A percentile compares a stretch with the other conserved stretches of the same genome.
Evolutionary conservation across 2,888 invertebrate genomes (phyloP).

Genomic region (Drosophila demipolita): DNA sequence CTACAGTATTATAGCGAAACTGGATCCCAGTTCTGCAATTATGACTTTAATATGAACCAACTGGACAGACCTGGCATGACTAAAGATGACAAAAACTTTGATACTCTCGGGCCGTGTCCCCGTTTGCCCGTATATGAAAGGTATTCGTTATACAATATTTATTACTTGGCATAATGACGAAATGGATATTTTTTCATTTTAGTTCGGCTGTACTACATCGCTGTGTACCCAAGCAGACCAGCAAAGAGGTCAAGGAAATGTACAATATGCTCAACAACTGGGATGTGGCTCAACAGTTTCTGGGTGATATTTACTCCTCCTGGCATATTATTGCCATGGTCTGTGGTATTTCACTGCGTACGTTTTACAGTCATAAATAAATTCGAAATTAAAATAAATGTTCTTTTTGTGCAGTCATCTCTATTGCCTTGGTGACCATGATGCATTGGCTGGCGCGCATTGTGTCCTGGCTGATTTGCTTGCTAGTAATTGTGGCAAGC

Average conservation of each 20-base stretch:
- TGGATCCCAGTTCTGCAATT: constrained; percentile 91
- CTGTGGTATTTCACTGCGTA: constrained; percentile 93
- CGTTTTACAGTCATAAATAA: constrained; percentile 47
- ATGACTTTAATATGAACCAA: constrained; percentile 88
- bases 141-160: constrained; percentile 80
- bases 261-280: constrained; percentile 94
- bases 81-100: constrained; percentile 82
- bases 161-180: constrained; percentile 1
- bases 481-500: constrained; percentile 91
- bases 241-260: constrained; percentile 89
- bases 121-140: constrained; percentile 91
- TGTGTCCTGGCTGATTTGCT: constrained; percentile 95
- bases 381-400: not conserved
- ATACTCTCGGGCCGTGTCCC: constrained; percentile 91
- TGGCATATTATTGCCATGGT: constrained; percentile 94
- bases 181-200: constrained; percentile 43
- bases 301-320: constrained; percentile 94
- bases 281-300: constrained; percentile 94
- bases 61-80: constrained; percentile 83
- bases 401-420: constrained; percentile 88
- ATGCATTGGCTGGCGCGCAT: constrained; percentile 93
- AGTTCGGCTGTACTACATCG: constrained; percentile 93
- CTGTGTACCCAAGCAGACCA: constrained; percentile 92
- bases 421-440: constrained; percentile 92
- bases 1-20: constrained; percentile 90